Percentiles rank a stretch among this genome's conserved stretches.
phyloP scores from a whole-genome alignment of 1,140 invertebrate species.

The Heliconius hermathena region DNA sequence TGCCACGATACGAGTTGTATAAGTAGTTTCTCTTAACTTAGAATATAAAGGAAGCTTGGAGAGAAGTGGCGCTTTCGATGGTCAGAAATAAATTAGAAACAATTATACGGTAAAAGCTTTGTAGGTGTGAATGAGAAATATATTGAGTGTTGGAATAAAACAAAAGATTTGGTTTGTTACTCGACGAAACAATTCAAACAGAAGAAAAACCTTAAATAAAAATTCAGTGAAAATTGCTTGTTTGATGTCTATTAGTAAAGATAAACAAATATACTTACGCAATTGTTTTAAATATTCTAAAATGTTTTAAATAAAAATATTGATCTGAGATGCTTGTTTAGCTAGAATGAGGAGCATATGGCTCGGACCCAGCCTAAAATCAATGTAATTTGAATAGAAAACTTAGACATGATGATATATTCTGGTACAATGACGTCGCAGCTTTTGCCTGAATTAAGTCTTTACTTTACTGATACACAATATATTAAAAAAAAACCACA shows the following conservation, averaged over 20 bases:
- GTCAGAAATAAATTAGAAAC: constrained; percentile 2
- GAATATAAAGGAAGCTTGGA: constrained; percentile 2
- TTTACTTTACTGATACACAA: background rate
- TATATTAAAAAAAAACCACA: background rate
- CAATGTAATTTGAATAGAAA: no score
- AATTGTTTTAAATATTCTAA: no score
- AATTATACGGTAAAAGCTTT: constrained; percentile 1
- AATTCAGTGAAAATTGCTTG: background rate
- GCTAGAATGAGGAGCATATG: no score
- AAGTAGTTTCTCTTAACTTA: constrained; percentile 1
- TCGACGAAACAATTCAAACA: background rate
- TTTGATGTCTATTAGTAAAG: constrained; percentile 1
- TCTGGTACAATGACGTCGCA: no score
- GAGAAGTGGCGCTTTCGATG: constrained; percentile 8
- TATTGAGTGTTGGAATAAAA: background rate
- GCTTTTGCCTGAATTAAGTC: no score
- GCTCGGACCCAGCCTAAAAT: no score
- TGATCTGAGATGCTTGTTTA: no score
- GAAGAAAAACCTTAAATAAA: background rate
- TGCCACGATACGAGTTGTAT: background rate
- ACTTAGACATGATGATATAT: no score
- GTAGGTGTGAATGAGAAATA: background rate
- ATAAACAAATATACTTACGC: background rate
- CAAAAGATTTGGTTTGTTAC: background rate
- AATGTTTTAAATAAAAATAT: no score